A percentile compares a stretch with the other conserved stretches of the same genome.
Conservation (phyloP, 2,888 invertebrate genomes). For the Tillus elongatus region DNA sequence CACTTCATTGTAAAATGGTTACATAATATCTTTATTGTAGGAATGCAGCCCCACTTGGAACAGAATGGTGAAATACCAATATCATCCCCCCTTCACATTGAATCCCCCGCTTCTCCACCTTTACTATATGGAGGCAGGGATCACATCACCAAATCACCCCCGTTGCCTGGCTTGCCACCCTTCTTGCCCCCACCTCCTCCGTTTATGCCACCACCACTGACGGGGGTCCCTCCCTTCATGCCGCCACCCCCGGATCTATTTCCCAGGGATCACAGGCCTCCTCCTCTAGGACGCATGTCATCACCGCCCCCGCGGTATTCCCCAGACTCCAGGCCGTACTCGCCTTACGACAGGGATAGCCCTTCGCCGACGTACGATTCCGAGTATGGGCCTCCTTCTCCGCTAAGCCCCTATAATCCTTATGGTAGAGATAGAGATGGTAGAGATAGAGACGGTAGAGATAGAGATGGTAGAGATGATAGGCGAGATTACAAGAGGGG, state of each 20-base stretch:
- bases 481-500: constrained; percentile 38
- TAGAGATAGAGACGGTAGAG: too few relatives aligned
- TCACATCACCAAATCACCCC: constrained; percentile 40
- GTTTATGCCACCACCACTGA: constrained; percentile 50
- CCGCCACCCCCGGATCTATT: constrained; percentile 39
- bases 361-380: constrained; percentile 50
- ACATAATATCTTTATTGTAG: constrained; percentile 32
- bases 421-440: constrained; percentile 28
- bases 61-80: constrained; percentile 44
- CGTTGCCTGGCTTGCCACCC: constrained; percentile 47
- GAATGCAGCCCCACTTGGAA: constrained; percentile 48
- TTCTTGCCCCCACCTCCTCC: constrained; percentile 54
- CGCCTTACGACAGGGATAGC: constrained; percentile 51
- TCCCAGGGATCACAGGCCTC: constrained; percentile 41
- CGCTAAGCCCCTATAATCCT: constrained; percentile 41
- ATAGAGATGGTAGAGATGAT: too few relatives aligned
- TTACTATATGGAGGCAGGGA: constrained; percentile 38
- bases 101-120: constrained; percentile 41
- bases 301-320: constrained; percentile 50
- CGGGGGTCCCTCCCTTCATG: constrained; percentile 40
- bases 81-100: constrained; percentile 41
- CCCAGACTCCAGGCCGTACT: constrained; percentile 40
- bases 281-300: constrained; percentile 45
- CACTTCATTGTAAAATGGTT: constrained; percentile 9
- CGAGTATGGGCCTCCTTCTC: constrained; percentile 53